Evolutionary conservation across 1,140 invertebrate species (phyloP).

Genomic region (Drosophila guanche): DNA sequence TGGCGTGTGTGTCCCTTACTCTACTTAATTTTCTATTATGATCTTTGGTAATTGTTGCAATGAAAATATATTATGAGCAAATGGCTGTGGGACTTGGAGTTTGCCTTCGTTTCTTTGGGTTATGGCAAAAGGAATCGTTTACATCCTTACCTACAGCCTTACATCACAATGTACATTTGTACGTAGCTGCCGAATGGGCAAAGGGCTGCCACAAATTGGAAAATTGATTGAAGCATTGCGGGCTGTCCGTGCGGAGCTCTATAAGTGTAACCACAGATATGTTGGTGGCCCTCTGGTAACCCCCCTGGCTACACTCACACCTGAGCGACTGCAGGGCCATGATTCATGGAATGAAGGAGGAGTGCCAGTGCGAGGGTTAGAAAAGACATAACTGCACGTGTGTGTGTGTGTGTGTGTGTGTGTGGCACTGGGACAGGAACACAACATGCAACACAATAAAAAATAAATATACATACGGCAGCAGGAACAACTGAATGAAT

Average conservation of each 20-base stretch:
- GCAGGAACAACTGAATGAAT: too few species aligned
- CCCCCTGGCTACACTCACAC: constrained; percentile 34
- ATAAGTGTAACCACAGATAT: constrained; percentile 61
- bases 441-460: constrained; percentile 73
- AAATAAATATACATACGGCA: constrained; percentile 40
- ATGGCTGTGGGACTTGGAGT: neutral
- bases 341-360: constrained; percentile 56
- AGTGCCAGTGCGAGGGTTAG: neutral
- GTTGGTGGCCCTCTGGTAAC: too few species aligned
- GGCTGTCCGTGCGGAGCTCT: neutral
- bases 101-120: neutral
- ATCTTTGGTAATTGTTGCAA: constrained; percentile 45
- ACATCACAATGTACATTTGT: constrained; percentile 8
- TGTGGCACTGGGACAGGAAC: constrained; percentile 33
- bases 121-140: neutral
- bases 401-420: neutral
- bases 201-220: constrained; percentile 64
- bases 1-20: constrained; percentile 15
- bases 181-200: constrained; percentile 34
- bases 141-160: neutral
- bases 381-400: neutral
- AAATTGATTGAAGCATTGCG: constrained; percentile 58
- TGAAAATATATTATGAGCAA: constrained; percentile 38
- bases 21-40: constrained; percentile 49
- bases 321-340: constrained; percentile 48